Percentiles rank a stretch among this genome's conserved stretches.
These are phyloP conservation scores for Heliothis peltigera DNA, from an alignment of 2,888 invertebrate genomes.

Conservation along the genomic window DNA sequence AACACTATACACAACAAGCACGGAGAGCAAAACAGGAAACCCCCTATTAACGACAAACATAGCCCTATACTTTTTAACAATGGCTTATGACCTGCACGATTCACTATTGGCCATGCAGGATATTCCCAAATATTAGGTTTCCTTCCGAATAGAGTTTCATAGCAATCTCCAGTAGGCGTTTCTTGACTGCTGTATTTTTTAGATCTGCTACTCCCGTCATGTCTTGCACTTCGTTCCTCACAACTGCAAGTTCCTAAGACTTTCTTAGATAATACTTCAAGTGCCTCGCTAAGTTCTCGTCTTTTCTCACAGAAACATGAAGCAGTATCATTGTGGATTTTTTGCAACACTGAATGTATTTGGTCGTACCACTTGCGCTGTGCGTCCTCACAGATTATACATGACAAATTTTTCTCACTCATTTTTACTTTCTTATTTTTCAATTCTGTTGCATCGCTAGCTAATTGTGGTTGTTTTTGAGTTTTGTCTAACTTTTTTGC, in stretches of 20 bases:
- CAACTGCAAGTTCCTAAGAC: background rate
- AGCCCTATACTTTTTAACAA: conserved; percentile 57
- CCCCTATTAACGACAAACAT: conserved; percentile 59
- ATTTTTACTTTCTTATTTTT: background rate
- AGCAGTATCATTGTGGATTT: background rate
- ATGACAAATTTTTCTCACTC: conserved; percentile 17
- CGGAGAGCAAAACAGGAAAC: conserved; percentile 71
- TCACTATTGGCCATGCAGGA: conserved; percentile 64
- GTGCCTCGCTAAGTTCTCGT: conserved; percentile 8
- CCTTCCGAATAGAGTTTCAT: conserved; percentile 63
- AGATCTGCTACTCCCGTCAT: background rate
- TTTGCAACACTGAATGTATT: conserved; percentile 14
- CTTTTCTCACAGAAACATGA: conserved; percentile 11
- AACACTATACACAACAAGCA: conserved; percentile 69
- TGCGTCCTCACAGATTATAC: background rate
- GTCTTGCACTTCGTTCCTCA: background rate
- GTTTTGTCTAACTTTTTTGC: conserved; percentile 65
- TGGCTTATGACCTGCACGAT: conserved; percentile 50
- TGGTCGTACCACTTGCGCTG: conserved; percentile 20
- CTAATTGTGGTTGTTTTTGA: conserved; percentile 60
- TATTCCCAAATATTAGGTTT: conserved; percentile 67
- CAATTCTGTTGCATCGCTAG: conserved; percentile 44
- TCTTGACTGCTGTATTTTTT: conserved; percentile 36
- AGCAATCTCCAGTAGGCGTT: conserved; percentile 67
- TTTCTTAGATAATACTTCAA: conserved; percentile 16